Base-by-base conservation (phyloP, 1,140 invertebrate genomes). In the Diabrotica virgifera region DNA sequence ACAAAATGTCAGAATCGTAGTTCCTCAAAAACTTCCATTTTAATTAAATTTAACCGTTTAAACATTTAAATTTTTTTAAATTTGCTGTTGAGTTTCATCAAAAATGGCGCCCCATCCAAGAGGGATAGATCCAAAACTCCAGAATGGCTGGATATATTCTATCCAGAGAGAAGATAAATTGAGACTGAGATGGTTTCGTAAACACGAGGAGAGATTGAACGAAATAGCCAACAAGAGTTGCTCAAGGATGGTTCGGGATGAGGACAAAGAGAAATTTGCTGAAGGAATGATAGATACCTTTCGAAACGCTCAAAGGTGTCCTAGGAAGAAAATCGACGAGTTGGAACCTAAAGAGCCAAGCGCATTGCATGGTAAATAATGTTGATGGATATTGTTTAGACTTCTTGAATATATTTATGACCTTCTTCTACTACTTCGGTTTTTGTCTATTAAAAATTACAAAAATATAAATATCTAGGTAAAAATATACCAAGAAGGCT, bases 141-240 rank as follows among this genome's bases (percentile, higher is more conserved):
- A 37, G 6, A 62, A 53, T 7, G 60, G 51, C 12, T 76, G 69
- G 70, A 62, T 50, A 0, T 66, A 70, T 6, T 61, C 57, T 8
- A 71, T 74, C 10, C 67, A 70, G 61, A 76, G 71, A 58, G 74
- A 76, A 66, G 64, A 66, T 8, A 63, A 52, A 40, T 59, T 76
- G 6, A 67, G 74, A 9, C 50, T 71, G 8, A 69, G 69, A 61
- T 76, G 75, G 75, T 76, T 76, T 62, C 64, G 61, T 56, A 72
- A 59, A 52, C 73, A 76, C 60, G 72, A 74, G 55, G 62, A 63
- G 13, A 55, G 70, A 10, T 63, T 76, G 50, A 71, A 72, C 24
- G 71, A 71, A 52, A 70, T 70, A 14, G 67, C 70, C 7, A 73
- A 73, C 35, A 68, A 69, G 40, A 59, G 65, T 11, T 64, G 62